Percentiles rank a stretch among this genome's conserved stretches.
These are phyloP conservation scores for Ctenosaura bakeri DNA, from an alignment of 2,797 vertebrate species.

Conservation along the genomic window DNA sequence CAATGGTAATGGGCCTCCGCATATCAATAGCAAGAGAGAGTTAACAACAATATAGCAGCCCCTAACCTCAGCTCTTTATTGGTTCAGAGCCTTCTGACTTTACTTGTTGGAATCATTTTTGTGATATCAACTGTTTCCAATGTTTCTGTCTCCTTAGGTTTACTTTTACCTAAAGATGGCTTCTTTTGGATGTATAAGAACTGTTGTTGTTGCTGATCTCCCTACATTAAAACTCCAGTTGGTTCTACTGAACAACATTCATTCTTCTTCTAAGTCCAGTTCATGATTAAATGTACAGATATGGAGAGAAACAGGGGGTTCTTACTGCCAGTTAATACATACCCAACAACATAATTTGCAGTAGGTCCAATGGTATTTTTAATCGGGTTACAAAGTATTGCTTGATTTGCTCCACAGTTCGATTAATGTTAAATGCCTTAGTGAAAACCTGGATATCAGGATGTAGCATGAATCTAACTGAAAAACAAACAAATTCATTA, in stretches of 20 bases:
- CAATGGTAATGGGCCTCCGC: background rate
- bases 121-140: background rate
- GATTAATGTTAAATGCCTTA: constrained; percentile 82
- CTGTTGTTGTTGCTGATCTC: background rate
- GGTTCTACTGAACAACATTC: background rate
- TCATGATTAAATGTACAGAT: constrained; percentile 8
- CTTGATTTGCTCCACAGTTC: constrained; percentile 82
- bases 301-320: background rate
- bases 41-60: background rate
- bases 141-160: background rate
- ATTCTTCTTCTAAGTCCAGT: background rate
- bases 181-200: background rate
- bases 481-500: constrained; percentile 48
- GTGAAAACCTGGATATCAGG: constrained; percentile 87
- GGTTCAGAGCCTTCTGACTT: background rate
- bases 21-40: too few species aligned
- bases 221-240: background rate
- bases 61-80: background rate
- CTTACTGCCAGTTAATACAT: constrained; percentile 45
- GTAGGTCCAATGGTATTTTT: constrained; percentile 79
- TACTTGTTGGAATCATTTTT: background rate
- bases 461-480: constrained; percentile 88
- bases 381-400: constrained; percentile 83
- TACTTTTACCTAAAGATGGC: background rate
- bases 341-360: constrained; percentile 84